A percentile compares a stretch with the other conserved stretches of the same genome.
Evolutionary conservation across 2,113 vertebrate genomes (phyloP).

Genomic region (Erinaceus europaeus): DNA sequence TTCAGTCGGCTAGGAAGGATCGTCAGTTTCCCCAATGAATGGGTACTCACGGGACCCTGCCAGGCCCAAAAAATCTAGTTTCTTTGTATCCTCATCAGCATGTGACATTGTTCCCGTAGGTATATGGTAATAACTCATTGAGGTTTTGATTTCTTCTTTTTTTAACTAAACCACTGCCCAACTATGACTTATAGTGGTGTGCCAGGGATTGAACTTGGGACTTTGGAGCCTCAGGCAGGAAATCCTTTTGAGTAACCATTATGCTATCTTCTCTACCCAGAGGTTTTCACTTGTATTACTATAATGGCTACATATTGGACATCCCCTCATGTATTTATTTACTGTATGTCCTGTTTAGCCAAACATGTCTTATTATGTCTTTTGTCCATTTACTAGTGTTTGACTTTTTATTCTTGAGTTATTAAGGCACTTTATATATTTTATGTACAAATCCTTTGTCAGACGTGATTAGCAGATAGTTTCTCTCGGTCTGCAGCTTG

Average conservation of each 20-base stretch:
- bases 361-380: neutral
- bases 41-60: no score
- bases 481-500: neutral
- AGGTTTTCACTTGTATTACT: neutral
- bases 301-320: neutral
- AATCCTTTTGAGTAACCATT: no score
- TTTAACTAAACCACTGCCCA: no score
- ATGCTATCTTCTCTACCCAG: no score
- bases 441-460: neutral
- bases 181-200: no score
- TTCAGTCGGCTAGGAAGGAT: no score
- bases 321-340: neutral
- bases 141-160: no score
- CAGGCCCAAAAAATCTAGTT: no score
- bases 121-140: no score
- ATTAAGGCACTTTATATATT: neutral
- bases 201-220: no score
- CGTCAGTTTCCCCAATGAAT: no score
- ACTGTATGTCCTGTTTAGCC: neutral
- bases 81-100: neutral
- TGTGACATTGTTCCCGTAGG: accelerated
- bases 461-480: neutral
- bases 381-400: neutral
- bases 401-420: neutral
- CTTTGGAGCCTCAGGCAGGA: no score